Evolutionary conservation across 1,140 invertebrate genomes (phyloP), one percentile per base, ranked within the genome.

Genomic region (Drosophila sp.): DNA sequence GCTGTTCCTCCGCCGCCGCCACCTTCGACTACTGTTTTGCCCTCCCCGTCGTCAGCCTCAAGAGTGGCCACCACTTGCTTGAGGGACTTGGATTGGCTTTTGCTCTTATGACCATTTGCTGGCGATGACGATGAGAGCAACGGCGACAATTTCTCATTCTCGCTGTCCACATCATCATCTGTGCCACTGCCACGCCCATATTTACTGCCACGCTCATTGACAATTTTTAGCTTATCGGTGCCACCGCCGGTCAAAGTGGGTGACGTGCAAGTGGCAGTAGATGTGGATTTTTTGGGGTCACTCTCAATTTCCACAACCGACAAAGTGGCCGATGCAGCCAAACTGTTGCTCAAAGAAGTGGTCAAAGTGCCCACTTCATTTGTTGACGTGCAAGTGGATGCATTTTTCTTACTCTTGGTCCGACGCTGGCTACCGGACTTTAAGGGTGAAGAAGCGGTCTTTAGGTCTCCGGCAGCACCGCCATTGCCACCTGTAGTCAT

Each of bases 141-240:
- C 4, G 96, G 96, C 35, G 96, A 97, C 25, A 96, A 91, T 80
- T 96, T 95, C 90, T 97, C 96, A 29, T 95, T 95, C 91, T 97
- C 96, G 79, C 96, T 97, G 80, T 97, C 96, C 77, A 96, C 95
- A 89, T 96, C 96, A 60, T 94, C 93, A 40, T 93, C 93, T 72
- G 69, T 70, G 25, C 40, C 54, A 25, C 5, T 75, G 70, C 63
- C 78, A 54, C 73, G 32, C 25, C 70, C 69, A 44, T 64, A 90
- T 29, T 81, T 78, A 0, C 44, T 50, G 3, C 44, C 25, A 27
- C 91, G 90, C 40, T 92, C 91, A 54, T 92, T 92, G 4, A 92
- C 71, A 33, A 92, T 91, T 58, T 90, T 90, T 17, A 92, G 47
- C 54, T 89, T 87, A 32, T 92, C 86, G 4, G 7, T 50, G 23